Evolutionary conservation across 2,113 vertebrate genomes (phyloP), one percentile per base, ranked within the genome.

Genomic region (Macaca mulatta): DNA sequence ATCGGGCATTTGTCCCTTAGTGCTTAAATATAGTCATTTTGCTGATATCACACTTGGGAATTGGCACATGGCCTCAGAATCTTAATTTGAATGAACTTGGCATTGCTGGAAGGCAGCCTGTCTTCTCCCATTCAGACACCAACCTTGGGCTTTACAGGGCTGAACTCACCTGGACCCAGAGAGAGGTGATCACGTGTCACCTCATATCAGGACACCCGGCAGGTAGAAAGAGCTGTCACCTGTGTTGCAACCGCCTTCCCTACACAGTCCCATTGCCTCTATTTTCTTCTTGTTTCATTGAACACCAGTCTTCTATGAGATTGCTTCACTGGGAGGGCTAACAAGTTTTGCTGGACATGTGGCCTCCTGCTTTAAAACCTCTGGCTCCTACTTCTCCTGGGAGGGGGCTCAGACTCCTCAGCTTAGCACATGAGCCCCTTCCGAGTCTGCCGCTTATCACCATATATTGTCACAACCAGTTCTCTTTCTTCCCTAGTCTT

Each of bases 61-160:
- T 11, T 9, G 52, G 52, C 38, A 0, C 1, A 0, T 2, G 78
- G 82, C 64, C 4, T 57, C 8, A 1, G 69, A 40, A 48, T 1
- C 59, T n/a, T 13, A n/a, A 14, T 83, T 11, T 12, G 6, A 27
- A 40, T n/a, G 61, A 20, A 23, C 9, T 11, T 23, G 20, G 23
- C 0, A 0, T 12, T 3, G 5, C 13, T 5, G 57, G 84, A 25
- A 4, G 16, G 38, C 3, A 1, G 64, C 45, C 3, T 5, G 30
- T 52, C 35, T 38, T 38, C 57, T 17, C 8, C 1, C 2, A 14
- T 87, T 32, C 7, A 10, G 87, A 35, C 0, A 0, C 59, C 5
- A 4, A 45, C 61, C 22, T 35, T 22, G 55, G 35, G 69, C 9
- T 14, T 61, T 13, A 5, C 0, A 16, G 32, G 59, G 43, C 13